These are phyloP conservation scores for Pseudeuparius sepicola DNA, from an alignment of 2,888 invertebrate species.

Conservation along the genomic window DNA sequence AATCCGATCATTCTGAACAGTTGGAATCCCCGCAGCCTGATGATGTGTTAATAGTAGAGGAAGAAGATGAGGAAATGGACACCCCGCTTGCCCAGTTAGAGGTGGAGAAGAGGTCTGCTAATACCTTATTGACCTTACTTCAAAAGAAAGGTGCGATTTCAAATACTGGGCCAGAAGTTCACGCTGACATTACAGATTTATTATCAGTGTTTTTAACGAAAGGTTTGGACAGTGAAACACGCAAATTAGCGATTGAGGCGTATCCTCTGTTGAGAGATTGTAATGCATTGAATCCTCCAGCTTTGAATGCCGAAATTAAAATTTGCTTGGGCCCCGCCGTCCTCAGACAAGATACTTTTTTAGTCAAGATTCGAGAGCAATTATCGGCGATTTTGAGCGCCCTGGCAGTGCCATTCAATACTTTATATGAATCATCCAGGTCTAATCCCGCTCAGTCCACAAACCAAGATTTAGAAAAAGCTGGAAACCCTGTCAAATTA, in stretches of 20 bases:
- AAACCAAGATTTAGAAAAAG: conserved; percentile 7
- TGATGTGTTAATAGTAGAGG: conserved; percentile 1
- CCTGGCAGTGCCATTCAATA: conserved; percentile 14
- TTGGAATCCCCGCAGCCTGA: conserved; percentile 5
- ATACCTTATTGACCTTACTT: conserved; percentile 1
- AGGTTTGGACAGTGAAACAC: conserved; percentile 12
- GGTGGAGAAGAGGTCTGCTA: background rate
- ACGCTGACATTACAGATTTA: conserved; percentile 13
- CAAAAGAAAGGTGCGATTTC: background rate
- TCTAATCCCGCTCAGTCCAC: background rate
- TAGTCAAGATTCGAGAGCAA: conserved; percentile 12
- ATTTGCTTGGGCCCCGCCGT: conserved; percentile 6
- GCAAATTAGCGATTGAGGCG: conserved; percentile 8
- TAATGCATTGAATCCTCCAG: conserved; percentile 9
- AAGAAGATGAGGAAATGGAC: conserved; percentile 7
- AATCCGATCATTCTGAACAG: conserved; percentile 9
- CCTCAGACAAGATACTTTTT: conserved; percentile 14
- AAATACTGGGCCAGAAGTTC: conserved; percentile 12
- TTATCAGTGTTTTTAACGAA: conserved; percentile 11
- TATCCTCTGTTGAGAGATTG: conserved; percentile 13
- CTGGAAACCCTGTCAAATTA: conserved; percentile 12
- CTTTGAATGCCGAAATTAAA: conserved; percentile 14
- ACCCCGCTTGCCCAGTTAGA: conserved; percentile 3
- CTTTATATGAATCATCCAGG: conserved; percentile 4
- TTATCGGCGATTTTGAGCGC: conserved; percentile 13